Evolutionary conservation across 92 coral and sea anemone genomes (phyloP), one percentile per base, ranked within the genome.

Genomic region (Diadumene lineata): DNA sequence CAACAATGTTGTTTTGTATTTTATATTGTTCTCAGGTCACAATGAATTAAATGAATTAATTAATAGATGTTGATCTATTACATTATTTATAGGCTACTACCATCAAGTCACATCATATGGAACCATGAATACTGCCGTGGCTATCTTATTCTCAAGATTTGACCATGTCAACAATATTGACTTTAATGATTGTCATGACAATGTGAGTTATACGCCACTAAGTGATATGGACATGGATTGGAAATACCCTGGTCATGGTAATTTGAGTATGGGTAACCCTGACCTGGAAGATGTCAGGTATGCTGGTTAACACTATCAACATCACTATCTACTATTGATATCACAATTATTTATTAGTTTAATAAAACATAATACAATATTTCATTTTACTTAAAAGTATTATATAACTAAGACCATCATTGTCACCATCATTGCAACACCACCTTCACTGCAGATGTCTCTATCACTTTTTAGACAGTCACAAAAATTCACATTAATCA

Each of bases 91-190:
- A 92, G 98, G 98, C 60, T 86, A 89, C 60, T 92, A 92, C 81
- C 98, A 92, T 70, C 98, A 92, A 65, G 98, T 92, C 32, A 86
- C 73, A 24, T 92, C 98, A 3, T 90, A 82, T 81, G 98, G 98
- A 27, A 86, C 82, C 26, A 83, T 83, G 83, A 92, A 92, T 81
- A 76, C 81, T 17, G 98, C 98, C 30, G 96, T 92, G 19, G 75
- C 98, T 0, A 70, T 92, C 66, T 68, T 92, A 38, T 92, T 92
- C 72, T 83, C 96, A 25, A 81, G 98, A 18, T 82, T 92, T 78
- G 98, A 92, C 51, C 72, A 74, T 29, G 32, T 89, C 31, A 69
- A 56, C 15, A 72, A 80, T 81, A 80, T 86, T 64, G 85, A 81
- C 75, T 73, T 83, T 64, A 77, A 66, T 31, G 98, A 81, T 23